Conservation (phyloP, 1,140 invertebrate species). For the Heliothis subflexa region DNA sequence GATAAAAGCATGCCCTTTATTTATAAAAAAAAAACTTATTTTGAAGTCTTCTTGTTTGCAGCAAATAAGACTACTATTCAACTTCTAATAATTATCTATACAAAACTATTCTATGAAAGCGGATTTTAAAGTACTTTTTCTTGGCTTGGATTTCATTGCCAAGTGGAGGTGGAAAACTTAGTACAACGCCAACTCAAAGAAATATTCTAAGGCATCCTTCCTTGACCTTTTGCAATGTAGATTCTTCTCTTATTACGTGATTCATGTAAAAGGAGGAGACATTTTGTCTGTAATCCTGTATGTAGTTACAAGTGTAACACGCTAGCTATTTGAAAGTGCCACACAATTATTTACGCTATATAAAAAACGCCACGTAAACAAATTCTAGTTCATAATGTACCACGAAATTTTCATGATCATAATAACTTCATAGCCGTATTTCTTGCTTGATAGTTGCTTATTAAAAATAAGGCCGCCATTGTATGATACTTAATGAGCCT, state of each 20-base stretch:
- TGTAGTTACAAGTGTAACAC: not conserved
- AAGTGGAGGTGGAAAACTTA: conserved; percentile 16
- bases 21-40: no score
- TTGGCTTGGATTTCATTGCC: conserved; percentile 15
- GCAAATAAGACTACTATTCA: not conserved
- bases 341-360: no score
- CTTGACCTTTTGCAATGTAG: conserved; percentile 7
- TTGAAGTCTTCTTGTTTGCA: no score
- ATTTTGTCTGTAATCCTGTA: not conserved
- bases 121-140: not conserved
- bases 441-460: no score
- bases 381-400: no score
- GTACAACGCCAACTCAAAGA: conserved; percentile 14
- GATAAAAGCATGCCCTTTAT: no score
- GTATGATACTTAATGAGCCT: no score
- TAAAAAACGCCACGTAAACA: no score
- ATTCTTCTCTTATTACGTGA: conserved; percentile 13
- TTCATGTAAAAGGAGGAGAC: not conserved
- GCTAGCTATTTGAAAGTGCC: no score
- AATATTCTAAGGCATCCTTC: conserved; percentile 19
- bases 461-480: no score
- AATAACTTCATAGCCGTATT: no score
- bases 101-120: not conserved
- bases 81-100: not conserved
- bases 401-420: no score